phyloP scores from a whole-genome alignment of 2,797 vertebrate genomes.

The Arctocebus calabarensis region DNA sequence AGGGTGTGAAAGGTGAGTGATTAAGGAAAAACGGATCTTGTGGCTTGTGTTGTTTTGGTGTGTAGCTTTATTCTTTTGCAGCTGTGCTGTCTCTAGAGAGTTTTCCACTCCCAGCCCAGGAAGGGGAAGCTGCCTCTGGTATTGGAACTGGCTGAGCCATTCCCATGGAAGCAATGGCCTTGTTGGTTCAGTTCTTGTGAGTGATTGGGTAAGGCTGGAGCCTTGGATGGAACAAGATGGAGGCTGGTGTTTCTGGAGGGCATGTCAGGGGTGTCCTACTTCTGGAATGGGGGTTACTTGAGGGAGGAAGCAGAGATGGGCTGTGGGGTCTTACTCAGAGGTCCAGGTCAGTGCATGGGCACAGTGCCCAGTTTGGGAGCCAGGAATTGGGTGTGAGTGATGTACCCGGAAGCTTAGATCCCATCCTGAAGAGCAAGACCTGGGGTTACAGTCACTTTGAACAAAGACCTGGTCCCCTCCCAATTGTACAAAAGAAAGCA shows the following conservation, averaged over 20 bases:
- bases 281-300: not conserved
- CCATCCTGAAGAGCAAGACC: not conserved
- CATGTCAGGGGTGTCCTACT: too few species aligned
- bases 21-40: not conserved
- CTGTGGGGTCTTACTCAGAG: not conserved
- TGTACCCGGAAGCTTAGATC: not conserved
- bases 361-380: too few species aligned
- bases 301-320: too few species aligned
- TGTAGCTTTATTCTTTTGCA: constrained; percentile 37
- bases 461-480: not conserved
- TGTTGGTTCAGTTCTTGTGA: not conserved
- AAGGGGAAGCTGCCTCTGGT: constrained; percentile 61
- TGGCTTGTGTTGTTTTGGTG: not conserved
- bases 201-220: fast-evolving
- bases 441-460: not conserved
- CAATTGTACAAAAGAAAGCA: not conserved
- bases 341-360: not conserved
- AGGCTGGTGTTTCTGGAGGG: not conserved
- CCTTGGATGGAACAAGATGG: not conserved
- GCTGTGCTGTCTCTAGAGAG: constrained; percentile 27
- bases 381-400: fast-evolving
- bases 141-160: not conserved
- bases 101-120: constrained; percentile 44
- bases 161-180: not conserved
- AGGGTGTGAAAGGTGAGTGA: constrained; percentile 19